Conservation (phyloP, 2,888 invertebrate species). For the Dendrolimus pini region DNA sequence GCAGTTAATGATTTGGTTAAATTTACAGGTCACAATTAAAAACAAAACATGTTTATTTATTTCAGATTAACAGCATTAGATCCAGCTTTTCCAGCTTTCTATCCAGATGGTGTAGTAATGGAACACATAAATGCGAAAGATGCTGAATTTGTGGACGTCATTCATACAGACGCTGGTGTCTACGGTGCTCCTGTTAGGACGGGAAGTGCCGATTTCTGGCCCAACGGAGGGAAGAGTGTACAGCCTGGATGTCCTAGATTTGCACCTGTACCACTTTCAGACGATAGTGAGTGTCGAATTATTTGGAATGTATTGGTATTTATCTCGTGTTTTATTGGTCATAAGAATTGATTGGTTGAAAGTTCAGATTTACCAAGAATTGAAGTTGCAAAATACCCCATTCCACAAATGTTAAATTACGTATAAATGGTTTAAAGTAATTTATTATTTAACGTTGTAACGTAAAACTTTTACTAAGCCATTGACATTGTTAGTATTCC, state of each 20-base stretch:
- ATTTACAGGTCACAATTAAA: too few relatives aligned
- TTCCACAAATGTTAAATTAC: too few relatives aligned
- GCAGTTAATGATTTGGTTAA: too few relatives aligned
- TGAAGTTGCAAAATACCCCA: too few relatives aligned
- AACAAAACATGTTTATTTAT: conserved; percentile 8
- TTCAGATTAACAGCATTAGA: conserved; percentile 76
- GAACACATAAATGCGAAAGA: conserved; percentile 69
- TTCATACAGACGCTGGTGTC: conserved; percentile 81
- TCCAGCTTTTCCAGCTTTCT: conserved; percentile 78
- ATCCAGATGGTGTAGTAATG: conserved; percentile 65
- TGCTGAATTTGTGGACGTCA: conserved; percentile 80
- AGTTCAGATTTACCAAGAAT: too few relatives aligned
- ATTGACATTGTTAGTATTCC: too few relatives aligned
- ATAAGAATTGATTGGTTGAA: too few relatives aligned
- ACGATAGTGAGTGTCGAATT: conserved; percentile 51
- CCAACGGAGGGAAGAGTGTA: conserved; percentile 75
- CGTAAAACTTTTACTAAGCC: too few relatives aligned
- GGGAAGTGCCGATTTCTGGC: conserved; percentile 79
- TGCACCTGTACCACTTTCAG: conserved; percentile 66
- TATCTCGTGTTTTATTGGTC: too few relatives aligned
- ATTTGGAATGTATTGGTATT: too few relatives aligned
- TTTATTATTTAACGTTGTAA: too few relatives aligned
- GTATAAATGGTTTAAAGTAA: too few relatives aligned
- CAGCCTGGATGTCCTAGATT: conserved; percentile 78
- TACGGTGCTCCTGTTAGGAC: conserved; percentile 77